Evolutionary conservation across 2,888 invertebrate species (phyloP).

Genomic region (Carcina quercana): DNA sequence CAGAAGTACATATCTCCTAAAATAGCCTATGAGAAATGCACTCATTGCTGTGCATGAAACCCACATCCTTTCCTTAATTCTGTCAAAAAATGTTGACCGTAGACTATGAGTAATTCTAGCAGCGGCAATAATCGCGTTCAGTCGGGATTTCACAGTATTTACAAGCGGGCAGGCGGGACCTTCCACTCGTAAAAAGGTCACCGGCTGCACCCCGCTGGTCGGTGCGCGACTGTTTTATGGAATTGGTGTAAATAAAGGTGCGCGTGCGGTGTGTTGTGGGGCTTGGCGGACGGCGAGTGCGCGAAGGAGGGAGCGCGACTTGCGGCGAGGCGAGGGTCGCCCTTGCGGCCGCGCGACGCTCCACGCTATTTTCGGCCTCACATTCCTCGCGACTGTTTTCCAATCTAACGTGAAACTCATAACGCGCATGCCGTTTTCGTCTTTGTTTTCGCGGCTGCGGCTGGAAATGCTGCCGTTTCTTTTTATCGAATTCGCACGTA

Average conservation of each 20-base stretch:
- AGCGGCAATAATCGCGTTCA: too few relatives aligned
- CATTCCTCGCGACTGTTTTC: slow-evolving; percentile 71
- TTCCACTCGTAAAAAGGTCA: slow-evolving; percentile 46
- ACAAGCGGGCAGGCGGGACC: slow-evolving; percentile 30
- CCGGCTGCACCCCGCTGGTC: too few relatives aligned
- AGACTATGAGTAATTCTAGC: too few relatives aligned
- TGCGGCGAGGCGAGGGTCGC: slow-evolving; percentile 49
- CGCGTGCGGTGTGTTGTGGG: slow-evolving; percentile 32
- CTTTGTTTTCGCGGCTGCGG: slow-evolving; percentile 52
- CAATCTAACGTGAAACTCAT: slow-evolving; percentile 70
- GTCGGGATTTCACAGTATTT: slow-evolving; percentile 29
- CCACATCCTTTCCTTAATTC: too few relatives aligned
- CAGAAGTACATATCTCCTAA: too few relatives aligned
- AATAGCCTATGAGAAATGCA: too few relatives aligned
- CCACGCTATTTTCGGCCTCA: slow-evolving; percentile 69
- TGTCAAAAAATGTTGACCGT: too few relatives aligned
- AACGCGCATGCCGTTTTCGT: slow-evolving; percentile 60
- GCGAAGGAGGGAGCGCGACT: slow-evolving; percentile 22
- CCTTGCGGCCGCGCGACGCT: slow-evolving; percentile 67
- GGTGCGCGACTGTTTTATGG: slow-evolving; percentile 44
- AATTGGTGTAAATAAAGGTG: slow-evolving; percentile 64
- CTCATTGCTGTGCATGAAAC: too few relatives aligned
- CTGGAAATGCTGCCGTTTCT: slow-evolving; percentile 30
- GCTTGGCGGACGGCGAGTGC: slow-evolving; percentile 17
- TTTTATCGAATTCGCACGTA: slow-evolving; percentile 28